Percentiles rank a stretch among this genome's conserved stretches.
Conservation (phyloP, 2,888 invertebrate species). For the Antheraea yamamai region DNA sequence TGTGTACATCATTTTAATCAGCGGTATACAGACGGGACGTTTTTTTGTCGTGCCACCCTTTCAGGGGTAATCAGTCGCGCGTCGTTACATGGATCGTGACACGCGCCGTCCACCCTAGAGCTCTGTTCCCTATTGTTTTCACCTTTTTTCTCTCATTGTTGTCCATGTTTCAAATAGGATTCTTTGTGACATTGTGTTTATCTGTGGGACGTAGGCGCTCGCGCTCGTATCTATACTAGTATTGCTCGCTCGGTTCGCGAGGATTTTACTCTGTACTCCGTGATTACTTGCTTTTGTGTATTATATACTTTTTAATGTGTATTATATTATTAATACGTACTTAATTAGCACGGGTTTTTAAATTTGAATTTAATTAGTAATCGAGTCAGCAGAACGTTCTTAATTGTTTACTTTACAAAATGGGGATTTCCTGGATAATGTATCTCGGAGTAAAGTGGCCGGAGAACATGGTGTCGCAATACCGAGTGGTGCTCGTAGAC, state of each 20-base stretch:
- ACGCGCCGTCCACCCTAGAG: conserved; percentile 51
- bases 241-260: not conserved
- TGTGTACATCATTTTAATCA: conserved; percentile 73
- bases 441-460: not conserved
- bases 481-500: not conserved
- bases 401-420: too few relatives aligned
- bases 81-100: conserved; percentile 62
- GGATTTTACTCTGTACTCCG: not conserved
- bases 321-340: too few relatives aligned
- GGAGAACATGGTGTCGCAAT: not conserved
- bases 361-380: too few relatives aligned
- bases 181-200: conserved; percentile 38
- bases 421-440: not conserved
- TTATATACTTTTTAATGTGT: not conserved
- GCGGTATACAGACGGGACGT: conserved; percentile 48
- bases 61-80: conserved; percentile 71
- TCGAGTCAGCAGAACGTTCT: too few relatives aligned
- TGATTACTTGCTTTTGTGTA: not conserved
- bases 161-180: conserved; percentile 33
- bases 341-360: too few relatives aligned
- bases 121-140: conserved; percentile 38
- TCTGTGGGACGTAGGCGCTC: conserved; percentile 12
- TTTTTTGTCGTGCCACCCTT: conserved; percentile 67
- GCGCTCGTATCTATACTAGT: too few relatives aligned
- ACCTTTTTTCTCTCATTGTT: conserved; percentile 25